phyloP scores from a whole-genome alignment of 2,113 vertebrate species.

The Sinocyclocheilus rhinocerous region DNA sequence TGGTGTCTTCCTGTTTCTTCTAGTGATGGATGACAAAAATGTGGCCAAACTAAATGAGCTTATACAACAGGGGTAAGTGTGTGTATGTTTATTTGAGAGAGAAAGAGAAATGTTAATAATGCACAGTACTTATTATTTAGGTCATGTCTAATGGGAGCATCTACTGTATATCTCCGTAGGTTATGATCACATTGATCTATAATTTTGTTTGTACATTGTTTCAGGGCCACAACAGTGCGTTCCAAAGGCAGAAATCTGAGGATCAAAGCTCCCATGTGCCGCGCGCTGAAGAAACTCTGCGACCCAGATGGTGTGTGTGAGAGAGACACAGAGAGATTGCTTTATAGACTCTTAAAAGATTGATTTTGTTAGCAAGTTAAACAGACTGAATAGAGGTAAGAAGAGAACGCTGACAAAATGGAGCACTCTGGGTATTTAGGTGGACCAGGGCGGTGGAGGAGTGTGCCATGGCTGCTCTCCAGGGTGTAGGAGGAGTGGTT shows the following conservation, averaged over 20 bases:
- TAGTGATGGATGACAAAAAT: conserved; percentile 99
- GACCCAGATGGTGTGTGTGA: conserved; percentile 91
- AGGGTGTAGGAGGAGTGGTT: conserved; percentile 59
- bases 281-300: conserved; percentile 95
- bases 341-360: conserved; percentile 6
- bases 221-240: conserved; percentile 93
- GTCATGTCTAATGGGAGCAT: background rate
- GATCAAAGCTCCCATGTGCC: conserved; percentile 98
- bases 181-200: conserved; percentile 1
- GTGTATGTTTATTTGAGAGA: background rate
- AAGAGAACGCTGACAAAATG: conserved; percentile 2
- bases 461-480: conserved; percentile 29
- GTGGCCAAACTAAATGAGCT: conserved; percentile 95
- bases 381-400: background rate
- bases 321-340: background rate
- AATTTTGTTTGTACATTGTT: conserved; percentile 37
- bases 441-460: background rate
- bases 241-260: conserved; percentile 96
- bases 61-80: conserved; percentile 91
- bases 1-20: conserved; percentile 56
- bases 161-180: background rate
- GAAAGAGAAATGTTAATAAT: background rate
- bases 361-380: background rate
- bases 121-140: background rate
- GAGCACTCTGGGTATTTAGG: background rate